A percentile compares a stretch with the other conserved stretches of the same genome.
Conservation (phyloP, 2,888 invertebrate genomes). For the Trichacis sp. region DNA sequence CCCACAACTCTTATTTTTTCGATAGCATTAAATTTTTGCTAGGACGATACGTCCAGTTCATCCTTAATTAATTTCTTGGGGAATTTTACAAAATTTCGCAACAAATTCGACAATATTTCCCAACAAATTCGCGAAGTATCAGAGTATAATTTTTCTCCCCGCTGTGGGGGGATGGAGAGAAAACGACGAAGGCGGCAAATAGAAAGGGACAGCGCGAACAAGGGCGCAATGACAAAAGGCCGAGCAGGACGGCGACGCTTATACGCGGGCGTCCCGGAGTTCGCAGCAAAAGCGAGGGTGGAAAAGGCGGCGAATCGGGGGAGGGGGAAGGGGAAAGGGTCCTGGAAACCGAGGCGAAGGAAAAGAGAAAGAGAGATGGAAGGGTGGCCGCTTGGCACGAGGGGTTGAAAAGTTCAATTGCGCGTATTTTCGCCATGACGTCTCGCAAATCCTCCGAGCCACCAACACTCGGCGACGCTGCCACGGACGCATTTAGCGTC, state of each 20-base stretch:
- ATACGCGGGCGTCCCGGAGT: slow-evolving; percentile 48
- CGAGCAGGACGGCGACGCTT: slow-evolving; percentile 47
- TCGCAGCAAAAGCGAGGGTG: slow-evolving; percentile 47
- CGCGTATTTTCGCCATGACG: slow-evolving; percentile 67
- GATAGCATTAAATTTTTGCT: too few relatives aligned
- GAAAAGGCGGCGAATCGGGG: not conserved
- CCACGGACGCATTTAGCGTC: slow-evolving; percentile 18
- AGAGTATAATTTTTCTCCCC: not conserved
- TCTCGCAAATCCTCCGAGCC: slow-evolving; percentile 63
- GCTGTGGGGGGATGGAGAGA: slow-evolving; percentile 53
- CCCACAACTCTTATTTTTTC: too few relatives aligned
- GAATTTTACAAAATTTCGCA: too few relatives aligned
- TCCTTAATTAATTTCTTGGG: too few relatives aligned
- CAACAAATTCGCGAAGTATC: too few relatives aligned
- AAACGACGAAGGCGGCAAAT: slow-evolving; percentile 57
- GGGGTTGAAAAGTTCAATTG: slow-evolving; percentile 69
- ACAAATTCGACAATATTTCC: too few relatives aligned
- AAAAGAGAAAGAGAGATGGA: slow-evolving; percentile 30
- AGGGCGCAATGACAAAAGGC: slow-evolving; percentile 66
- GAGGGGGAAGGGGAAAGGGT: slow-evolving; percentile 21
- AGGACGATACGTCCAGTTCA: too few relatives aligned
- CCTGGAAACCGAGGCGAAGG: slow-evolving; percentile 28
- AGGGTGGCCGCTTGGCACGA: slow-evolving; percentile 51
- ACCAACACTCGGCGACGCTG: slow-evolving; percentile 39
- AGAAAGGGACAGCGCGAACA: slow-evolving; percentile 65